Base-by-base conservation (phyloP, 1,140 invertebrate species). In the Andricus grossulariae region DNA sequence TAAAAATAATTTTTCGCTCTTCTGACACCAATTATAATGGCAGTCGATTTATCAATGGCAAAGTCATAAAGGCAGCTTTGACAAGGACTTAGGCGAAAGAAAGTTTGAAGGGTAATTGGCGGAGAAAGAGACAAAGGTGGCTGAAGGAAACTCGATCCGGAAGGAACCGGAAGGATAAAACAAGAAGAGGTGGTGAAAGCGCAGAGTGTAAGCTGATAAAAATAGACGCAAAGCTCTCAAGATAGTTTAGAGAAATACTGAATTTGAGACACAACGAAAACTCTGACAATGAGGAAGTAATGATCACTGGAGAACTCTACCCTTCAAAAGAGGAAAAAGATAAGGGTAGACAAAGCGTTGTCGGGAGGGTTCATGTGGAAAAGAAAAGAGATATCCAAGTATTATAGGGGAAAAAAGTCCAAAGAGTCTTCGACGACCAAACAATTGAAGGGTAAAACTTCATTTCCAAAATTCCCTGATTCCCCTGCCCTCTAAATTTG, bases 321-420 rank as follows among this genome's bases (percentile, higher is more conserved):
- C 39, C 45, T 66, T 66, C 32, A 45, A 66, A 66, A 66, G 60
- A 66, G 32, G 25, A 66, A 66, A 66, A 32, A 66, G 60, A 66
- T 66, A 66, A 66, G 60, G 60, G 25, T 66, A 66, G 60, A 66
- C 60, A 66, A 45, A 66, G 60, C 60, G 25, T 66, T 66, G n/a
- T 54, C 52, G n/a, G 7, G 18, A 19, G 52, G 52, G n/a, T 66
- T 66, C 60, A 45, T n/a, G 60, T 45, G 60, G n/a, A 39, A 66
- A 13, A 39, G 60, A 66, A 32, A 45, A 66, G 39, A 45, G 60
- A 66, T 45, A 66, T 66, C 32, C 32, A 32, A 32, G 60, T 11
- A 16, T 32, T 66, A 32, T 45, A 66, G 60, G n/a, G 32, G 45
- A 10, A 10, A 45, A 11, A 2, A 45, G 39, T 45, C 7, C 10